phyloP scores from a whole-genome alignment of 2,113 vertebrate genomes.

The Pyrgilauda ruficollis region DNA sequence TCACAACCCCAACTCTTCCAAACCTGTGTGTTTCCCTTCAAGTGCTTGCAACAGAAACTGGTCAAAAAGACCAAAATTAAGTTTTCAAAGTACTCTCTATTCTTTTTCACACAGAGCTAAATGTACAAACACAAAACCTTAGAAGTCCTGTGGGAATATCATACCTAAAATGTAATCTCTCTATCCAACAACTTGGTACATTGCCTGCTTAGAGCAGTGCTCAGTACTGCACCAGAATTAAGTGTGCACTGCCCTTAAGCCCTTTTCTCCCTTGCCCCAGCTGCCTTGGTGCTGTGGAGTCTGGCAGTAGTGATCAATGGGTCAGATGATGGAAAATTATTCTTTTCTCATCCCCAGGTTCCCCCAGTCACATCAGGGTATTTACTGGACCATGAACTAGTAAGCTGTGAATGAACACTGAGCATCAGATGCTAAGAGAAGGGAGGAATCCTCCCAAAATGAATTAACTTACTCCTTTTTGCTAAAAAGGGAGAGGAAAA shows the following conservation, averaged over 20 bases:
- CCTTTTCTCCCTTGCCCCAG: background rate
- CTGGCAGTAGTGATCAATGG: background rate
- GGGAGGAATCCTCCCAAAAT: background rate
- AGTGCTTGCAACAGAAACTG: background rate
- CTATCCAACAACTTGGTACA: background rate
- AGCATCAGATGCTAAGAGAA: background rate
- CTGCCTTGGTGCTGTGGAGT: background rate
- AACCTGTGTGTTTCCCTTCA: background rate
- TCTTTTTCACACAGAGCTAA: background rate
- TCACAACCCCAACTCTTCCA: background rate
- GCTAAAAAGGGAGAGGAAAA: background rate
- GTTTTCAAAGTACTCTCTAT: background rate
- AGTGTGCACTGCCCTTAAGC: background rate
- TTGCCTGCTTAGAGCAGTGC: background rate
- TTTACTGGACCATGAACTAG: background rate
- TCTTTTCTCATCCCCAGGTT: background rate
- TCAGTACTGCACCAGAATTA: background rate
- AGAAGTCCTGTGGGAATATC: background rate
- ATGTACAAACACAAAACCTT: background rate
- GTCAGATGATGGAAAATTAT: background rate
- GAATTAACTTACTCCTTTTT: background rate
- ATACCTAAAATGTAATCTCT: background rate
- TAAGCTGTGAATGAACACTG: fast-evolving
- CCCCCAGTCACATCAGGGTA: background rate
- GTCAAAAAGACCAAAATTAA: background rate